Evolutionary conservation across 1,140 invertebrate genomes (phyloP), one percentile per base, ranked within the genome.

Genomic region (Popillia japonica): DNA sequence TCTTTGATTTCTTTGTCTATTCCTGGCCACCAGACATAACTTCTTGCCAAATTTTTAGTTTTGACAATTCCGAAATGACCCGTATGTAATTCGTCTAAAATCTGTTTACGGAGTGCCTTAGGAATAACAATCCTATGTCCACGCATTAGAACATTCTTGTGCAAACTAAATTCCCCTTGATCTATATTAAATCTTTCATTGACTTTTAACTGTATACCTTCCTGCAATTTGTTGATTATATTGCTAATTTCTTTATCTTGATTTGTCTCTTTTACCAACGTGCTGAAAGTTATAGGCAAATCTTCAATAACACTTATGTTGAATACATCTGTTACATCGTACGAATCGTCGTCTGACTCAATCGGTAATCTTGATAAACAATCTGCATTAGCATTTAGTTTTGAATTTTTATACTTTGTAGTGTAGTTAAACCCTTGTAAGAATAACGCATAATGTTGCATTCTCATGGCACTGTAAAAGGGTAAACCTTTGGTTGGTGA

Each of bases 11-110:
- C n/a, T n/a, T n/a, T n/a, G n/a, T n/a, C n/a, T n/a, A n/a, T n/a
- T n/a, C n/a, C n/a, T n/a, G n/a, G n/a, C n/a, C n/a, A n/a, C n/a
- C n/a, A n/a, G n/a, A n/a, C n/a, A n/a, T n/a, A n/a, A n/a, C n/a
- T n/a, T n/a, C n/a, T n/a, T n/a, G n/a, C n/a, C n/a, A n/a, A n/a
- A n/a, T n/a, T n/a, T n/a, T n/a, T n/a, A n/a, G n/a, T n/a, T n/a
- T n/a, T n/a, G n/a, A n/a, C n/a, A n/a, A n/a, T n/a, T n/a, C n/a
- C 81, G 27, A 78, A 79, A 82, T 83, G 83, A 74, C 41, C 42
- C 40, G 55, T 40, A 75, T 83, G 79, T 55, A 83, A 59, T 78
- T 80, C 78, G 17, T 77, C 11, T 64, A 83, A 23, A 23, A 83
- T 72, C 23, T 68, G 1, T 41, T 44, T 34, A 59, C 75, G 72